Evolutionary conservation across 2,888 invertebrate genomes (phyloP).

Genomic region (Limnephilus lunatus): DNA sequence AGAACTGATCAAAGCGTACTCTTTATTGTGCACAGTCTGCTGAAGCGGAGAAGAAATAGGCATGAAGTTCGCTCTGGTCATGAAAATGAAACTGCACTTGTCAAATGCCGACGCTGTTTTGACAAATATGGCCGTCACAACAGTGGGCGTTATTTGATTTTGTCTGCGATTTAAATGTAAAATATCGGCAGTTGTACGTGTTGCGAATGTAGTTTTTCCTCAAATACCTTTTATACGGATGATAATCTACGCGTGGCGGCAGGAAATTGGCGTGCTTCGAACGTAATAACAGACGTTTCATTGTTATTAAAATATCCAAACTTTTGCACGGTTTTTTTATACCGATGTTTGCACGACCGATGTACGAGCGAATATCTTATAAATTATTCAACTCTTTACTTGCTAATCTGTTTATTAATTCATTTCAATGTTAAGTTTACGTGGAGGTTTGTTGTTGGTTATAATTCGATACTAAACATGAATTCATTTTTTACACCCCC

Average conservation of each 20-base stretch:
- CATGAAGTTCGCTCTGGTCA: conserved; percentile 43
- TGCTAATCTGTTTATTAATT: neutral
- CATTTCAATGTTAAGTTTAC: conserved; percentile 6
- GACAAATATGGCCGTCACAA: conserved; percentile 65
- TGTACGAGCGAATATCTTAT: conserved; percentile 24
- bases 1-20: neutral
- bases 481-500: conserved; percentile 14
- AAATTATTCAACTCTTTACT: conserved; percentile 32
- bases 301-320: conserved; percentile 53
- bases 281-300: conserved; percentile 60
- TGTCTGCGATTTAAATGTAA: conserved; percentile 56
- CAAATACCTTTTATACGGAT: conserved; percentile 34
- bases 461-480: neutral
- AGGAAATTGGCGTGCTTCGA: conserved; percentile 34
- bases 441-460: neutral
- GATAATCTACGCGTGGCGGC: conserved; percentile 54
- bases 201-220: conserved; percentile 51
- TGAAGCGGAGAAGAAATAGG: conserved; percentile 31
- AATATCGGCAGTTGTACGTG: conserved; percentile 41
- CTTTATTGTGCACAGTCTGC: neutral
- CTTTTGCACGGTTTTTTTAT: conserved; percentile 34
- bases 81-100: conserved; percentile 52
- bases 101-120: conserved; percentile 64
- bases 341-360: conserved; percentile 44
- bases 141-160: conserved; percentile 63